Base-by-base conservation (phyloP, 2,797 vertebrate species). In the Anguilla obscura region DNA sequence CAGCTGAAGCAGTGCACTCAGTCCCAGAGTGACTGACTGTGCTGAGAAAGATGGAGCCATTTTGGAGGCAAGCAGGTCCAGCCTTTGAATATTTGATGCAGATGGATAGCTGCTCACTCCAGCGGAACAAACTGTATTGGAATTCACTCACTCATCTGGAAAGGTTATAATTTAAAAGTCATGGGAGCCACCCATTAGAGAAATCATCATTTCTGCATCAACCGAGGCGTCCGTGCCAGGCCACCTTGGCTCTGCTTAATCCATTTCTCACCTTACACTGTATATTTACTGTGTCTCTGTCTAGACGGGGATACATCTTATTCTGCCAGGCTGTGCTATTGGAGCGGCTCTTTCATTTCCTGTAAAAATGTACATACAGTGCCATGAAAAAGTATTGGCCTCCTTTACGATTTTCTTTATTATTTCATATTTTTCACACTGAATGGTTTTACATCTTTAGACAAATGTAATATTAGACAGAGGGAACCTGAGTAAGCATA, bases 81-180 rank as follows among this genome's bases (percentile, higher is more conserved):
- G 92, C 95, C 93, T 94, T 94, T 96, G 94, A 97, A 97, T 96
- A 96, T 96, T 96, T 96, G 94, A 96, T 96, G 95, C 92, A 94
- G 94, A 95, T 93, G 93, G 95, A 96, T 95, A 90, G 94, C 91
- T 95, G 95, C 91, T 95, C 95, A 95, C 94, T 96, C 94, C 94
- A 93, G 94, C 91, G 94, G 95, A 96, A 96, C 95, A 95, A 96
- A 96, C 94, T 92, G 94, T 93, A 96, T 95, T 95, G 94, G 93
- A 94, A 93, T 94, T 93, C 93, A 91, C 93, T 92, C 93, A 92
- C 93, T 95, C 95, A 94, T 94, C 95, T 95, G 95, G 95, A 96
- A 96, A 94, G 93, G 91, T 93, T 93, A 91, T 94, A 94, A 95
- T 95, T 95, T 95, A 93, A 89, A 95, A 94, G 93, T 93, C 63